phyloP scores from a whole-genome alignment of 2,113 vertebrate genomes.

The Chlamydotis undulata region DNA sequence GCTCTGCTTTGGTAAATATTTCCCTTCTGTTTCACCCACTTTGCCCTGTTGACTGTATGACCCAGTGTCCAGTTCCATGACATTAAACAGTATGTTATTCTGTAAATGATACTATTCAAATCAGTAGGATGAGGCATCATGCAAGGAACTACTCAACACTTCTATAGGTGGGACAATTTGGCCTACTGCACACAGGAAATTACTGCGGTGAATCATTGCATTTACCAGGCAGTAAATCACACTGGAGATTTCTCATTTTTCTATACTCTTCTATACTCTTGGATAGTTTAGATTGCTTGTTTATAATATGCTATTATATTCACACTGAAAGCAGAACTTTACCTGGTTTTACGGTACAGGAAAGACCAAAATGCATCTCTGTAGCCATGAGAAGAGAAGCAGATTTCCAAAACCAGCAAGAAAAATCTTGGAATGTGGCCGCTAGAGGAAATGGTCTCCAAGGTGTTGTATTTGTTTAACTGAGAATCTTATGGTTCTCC shows the following conservation, averaged over 20 bases:
- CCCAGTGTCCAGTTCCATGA: not conserved
- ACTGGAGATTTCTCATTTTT: not conserved
- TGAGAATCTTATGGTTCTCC: not conserved
- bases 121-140: not conserved
- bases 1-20: not conserved
- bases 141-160: not conserved
- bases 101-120: not conserved
- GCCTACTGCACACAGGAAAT: slow-evolving; percentile 7
- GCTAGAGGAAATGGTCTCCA: not conserved
- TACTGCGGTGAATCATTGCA: not conserved
- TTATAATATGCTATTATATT: not conserved
- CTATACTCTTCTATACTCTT: not conserved
- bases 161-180: not conserved
- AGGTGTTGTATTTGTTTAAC: not conserved
- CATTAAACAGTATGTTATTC: accelerated
- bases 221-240: slow-evolving; percentile 8
- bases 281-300: not conserved
- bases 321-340: not conserved
- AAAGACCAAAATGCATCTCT: not conserved
- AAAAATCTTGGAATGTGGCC: not conserved
- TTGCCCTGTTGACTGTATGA: accelerated
- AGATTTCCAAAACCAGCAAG: not conserved
- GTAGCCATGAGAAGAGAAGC: not conserved
- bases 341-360: not conserved
- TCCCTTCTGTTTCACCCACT: not conserved